These are phyloP conservation scores for Bathynomus jamesi DNA, from an alignment of 1,140 invertebrate species.

Conservation along the genomic window DNA sequence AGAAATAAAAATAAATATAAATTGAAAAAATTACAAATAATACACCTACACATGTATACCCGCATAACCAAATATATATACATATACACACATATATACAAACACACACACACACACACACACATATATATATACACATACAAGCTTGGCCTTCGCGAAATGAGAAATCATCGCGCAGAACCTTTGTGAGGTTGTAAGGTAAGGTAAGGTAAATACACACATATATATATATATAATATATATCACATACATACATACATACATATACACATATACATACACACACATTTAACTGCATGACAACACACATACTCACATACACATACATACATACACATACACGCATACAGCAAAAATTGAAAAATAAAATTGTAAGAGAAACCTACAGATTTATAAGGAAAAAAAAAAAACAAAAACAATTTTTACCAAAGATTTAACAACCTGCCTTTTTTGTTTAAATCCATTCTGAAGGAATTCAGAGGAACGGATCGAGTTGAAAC, in stretches of 20 bases:
- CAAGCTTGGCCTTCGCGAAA: too few species aligned
- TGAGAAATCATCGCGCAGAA: too few species aligned
- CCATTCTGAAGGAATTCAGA: too few species aligned
- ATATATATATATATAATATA: constrained; percentile 12
- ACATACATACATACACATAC: constrained; percentile 9
- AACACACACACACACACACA: not conserved
- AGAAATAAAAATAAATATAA: too few species aligned
- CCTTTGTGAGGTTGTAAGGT: too few species aligned
- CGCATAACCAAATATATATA: not conserved
- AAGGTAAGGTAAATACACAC: constrained; percentile 5
- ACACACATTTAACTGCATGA: not conserved
- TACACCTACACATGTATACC: not conserved
- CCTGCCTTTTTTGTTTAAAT: too few species aligned
- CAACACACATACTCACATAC: constrained; percentile 9
- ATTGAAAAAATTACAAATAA: not conserved
- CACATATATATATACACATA: constrained; percentile 1
- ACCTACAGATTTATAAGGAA: not conserved
- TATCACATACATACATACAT: constrained; percentile 10
- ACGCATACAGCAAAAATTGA: not conserved
- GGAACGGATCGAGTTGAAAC: too few species aligned
- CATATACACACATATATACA: not conserved
- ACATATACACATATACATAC: constrained; percentile 7
- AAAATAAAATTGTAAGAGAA: not conserved
- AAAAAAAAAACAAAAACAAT: not conserved
- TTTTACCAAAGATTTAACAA: not conserved